Evolutionary conservation across 2,113 vertebrate genomes (phyloP).

Genomic region (Camelus dromedarius): DNA sequence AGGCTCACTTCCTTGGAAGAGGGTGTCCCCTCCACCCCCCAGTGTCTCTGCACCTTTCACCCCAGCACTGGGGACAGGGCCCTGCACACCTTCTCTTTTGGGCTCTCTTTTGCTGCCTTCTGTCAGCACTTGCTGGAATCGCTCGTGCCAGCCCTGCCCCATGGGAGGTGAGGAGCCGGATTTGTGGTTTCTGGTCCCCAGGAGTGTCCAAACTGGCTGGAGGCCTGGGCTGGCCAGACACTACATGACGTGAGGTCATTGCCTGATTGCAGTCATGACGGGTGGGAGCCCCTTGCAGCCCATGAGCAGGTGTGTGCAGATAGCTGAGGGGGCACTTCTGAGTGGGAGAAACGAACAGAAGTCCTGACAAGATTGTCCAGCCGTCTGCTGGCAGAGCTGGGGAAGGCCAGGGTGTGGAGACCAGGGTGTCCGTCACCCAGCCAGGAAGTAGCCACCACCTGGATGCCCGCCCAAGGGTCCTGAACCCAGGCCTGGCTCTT

Average conservation of each 20-base stretch:
- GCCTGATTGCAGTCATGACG: neutral
- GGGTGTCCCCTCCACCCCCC: too few relatives aligned
- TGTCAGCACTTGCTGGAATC: neutral
- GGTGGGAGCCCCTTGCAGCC: neutral
- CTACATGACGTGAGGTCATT: neutral
- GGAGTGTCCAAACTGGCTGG: neutral
- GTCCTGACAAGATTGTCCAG: too few relatives aligned
- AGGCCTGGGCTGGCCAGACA: neutral
- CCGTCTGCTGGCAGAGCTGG: neutral
- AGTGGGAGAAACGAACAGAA: neutral
- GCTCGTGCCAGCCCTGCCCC: rapidly evolving
- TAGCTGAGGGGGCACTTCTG: neutral
- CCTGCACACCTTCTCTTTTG: neutral
- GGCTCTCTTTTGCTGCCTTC: neutral
- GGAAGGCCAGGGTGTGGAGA: neutral
- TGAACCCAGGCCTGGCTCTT: neutral
- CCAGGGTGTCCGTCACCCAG: rapidly evolving
- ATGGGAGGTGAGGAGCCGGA: rapidly evolving
- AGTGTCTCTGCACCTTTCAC: neutral
- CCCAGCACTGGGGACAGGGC: neutral
- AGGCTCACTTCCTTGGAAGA: neutral
- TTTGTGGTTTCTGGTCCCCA: neutral
- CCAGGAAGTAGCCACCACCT: neutral
- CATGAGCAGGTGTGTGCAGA: neutral
- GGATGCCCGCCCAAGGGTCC: neutral